phyloP scores from a whole-genome alignment of 2,113 vertebrate genomes.

The Labeo rohita region DNA sequence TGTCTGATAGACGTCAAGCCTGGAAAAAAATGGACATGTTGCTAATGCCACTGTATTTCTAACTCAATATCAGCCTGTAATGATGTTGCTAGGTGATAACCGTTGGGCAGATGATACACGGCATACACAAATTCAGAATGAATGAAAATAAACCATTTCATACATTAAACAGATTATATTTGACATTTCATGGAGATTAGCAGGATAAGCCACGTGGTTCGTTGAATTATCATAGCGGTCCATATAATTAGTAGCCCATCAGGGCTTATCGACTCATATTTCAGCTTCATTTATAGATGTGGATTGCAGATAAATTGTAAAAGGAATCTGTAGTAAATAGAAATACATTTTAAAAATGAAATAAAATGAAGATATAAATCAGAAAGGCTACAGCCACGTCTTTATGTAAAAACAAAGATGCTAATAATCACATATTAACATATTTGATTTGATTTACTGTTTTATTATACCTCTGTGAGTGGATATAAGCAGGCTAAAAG shows the following conservation, averaged over 20 bases:
- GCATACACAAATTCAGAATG: neutral
- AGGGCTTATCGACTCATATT: neutral
- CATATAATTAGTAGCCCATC: neutral
- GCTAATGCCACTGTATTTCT: neutral
- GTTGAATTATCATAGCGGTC: neutral
- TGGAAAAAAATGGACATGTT: neutral
- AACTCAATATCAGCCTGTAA: neutral
- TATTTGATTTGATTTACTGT: neutral
- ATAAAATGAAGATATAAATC: neutral
- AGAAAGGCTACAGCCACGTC: neutral
- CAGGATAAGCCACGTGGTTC: neutral
- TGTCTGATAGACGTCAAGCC: neutral
- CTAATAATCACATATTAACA: neutral
- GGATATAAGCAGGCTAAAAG: neutral
- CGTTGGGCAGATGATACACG: neutral
- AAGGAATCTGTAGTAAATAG: neutral
- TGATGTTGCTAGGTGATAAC: neutral
- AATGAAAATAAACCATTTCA: neutral
- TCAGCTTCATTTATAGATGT: neutral
- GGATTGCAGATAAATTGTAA: neutral
- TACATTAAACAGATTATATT: neutral
- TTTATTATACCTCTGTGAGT: neutral
- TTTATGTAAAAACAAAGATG: neutral
- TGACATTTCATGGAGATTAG: slow-evolving; percentile 17
- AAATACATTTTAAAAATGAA: neutral